Base-by-base conservation (phyloP, 2,797 vertebrate species). In the Carduelis carduelis region DNA sequence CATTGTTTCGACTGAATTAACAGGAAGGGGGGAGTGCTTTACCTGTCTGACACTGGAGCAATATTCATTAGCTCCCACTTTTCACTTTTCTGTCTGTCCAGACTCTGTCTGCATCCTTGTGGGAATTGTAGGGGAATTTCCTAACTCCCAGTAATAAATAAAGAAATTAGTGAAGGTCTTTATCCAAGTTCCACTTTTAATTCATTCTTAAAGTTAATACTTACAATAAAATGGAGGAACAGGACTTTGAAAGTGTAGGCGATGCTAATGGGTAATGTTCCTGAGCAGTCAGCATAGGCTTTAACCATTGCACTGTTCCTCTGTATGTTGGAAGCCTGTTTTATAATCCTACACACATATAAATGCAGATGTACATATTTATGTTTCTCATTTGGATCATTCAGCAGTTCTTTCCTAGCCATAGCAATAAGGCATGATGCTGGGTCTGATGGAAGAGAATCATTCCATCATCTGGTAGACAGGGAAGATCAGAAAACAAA, bases 1-100 rank as follows among this genome's bases (percentile, higher is more conserved):
- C 94, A 98, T 98, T 98, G 98, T 98, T 98, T 97, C 83, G 1
- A 89, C 53, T 96, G 96, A 98, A 98, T 97, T 92, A 96, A 96
- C 97, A 98, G 98, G 98, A 98, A 98, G 89, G 37, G 88, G 86
- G 96, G 97, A 97, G 95, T 86, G 76, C 93, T 97, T 97, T 97
- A 98, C 98, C 98, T 98, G 97, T 97, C 98, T 97, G 97, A 95
- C 95, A 96, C 23, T 77, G 87, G 57, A 97, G 88, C 61, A 90
- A 93, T 96, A 95, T 53, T 90, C 95, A 97, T 97, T 96, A 65
- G 57, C 94, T 97, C 92, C 89, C 93, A 95, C 94, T 97, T 97
- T 96, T 97, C 96, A 95, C 96, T 96, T 96, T 88, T 96, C 95
- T 90, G 90, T 95, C 94, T 91, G 85, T 91, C 74, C 96, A 91